Percentiles rank a stretch among this genome's conserved stretches.
phyloP scores from a whole-genome alignment of 2,113 vertebrate species.

The Sprattus sprattus region DNA sequence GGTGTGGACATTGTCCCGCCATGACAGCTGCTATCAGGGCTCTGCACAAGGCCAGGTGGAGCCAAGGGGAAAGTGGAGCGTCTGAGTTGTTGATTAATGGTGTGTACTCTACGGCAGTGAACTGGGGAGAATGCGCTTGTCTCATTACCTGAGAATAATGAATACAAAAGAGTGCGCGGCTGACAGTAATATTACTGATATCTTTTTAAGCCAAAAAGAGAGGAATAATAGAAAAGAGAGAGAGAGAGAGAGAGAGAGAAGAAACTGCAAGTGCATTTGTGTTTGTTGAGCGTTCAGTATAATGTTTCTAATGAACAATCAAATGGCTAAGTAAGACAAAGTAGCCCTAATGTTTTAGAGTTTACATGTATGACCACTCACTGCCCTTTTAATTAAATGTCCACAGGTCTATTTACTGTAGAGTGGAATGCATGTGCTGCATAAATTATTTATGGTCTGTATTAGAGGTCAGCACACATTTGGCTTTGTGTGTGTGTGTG shows the following conservation, averaged over 20 bases:
- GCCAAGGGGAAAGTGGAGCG: background rate
- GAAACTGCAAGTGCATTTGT: background rate
- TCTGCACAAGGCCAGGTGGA: background rate
- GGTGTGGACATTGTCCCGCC: background rate
- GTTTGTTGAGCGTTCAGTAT: background rate
- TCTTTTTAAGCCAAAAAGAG: slow-evolving; percentile 5
- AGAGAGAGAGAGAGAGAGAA: background rate
- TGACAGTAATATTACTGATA: slow-evolving; percentile 34
- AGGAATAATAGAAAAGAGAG: background rate
- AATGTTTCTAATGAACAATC: slow-evolving; percentile 13
- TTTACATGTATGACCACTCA: slow-evolving; percentile 7
- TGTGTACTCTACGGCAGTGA: slow-evolving; percentile 30
- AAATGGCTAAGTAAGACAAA: slow-evolving; percentile 14
- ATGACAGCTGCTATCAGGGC: background rate
- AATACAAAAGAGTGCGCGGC: slow-evolving; percentile 37
- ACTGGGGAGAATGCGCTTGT: slow-evolving; percentile 35
- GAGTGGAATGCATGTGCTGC: background rate
- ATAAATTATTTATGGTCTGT: background rate
- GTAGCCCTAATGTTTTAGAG: background rate
- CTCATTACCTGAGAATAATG: slow-evolving; percentile 42
- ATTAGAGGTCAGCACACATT: background rate
- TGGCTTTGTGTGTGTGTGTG: slow-evolving; percentile 13
- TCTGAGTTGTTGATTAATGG: slow-evolving; percentile 51
- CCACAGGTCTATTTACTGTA: background rate
- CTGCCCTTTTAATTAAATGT: slow-evolving; percentile 1